Conservation (phyloP, 2,888 invertebrate species). For the Geotrupes spiniger region DNA sequence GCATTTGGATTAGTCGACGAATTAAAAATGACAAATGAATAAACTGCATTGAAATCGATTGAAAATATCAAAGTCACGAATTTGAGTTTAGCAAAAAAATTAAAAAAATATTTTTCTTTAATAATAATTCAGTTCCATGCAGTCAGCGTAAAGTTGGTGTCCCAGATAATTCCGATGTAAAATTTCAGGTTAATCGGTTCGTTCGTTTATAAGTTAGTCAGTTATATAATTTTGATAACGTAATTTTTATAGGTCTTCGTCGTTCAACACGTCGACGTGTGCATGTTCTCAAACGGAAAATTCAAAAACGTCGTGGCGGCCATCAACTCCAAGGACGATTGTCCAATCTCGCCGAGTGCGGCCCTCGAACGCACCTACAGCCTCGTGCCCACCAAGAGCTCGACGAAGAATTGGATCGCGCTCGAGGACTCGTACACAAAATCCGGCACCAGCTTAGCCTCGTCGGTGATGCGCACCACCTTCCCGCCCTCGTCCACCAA, state of each 20-base stretch:
- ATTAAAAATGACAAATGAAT: no score
- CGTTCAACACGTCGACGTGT: conserved; percentile 88
- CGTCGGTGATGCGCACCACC: conserved; percentile 48
- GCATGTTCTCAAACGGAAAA: conserved; percentile 93
- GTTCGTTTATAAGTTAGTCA: background rate
- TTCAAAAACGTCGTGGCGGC: conserved; percentile 88
- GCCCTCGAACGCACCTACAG: conserved; percentile 65
- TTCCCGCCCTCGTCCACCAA: conserved; percentile 44
- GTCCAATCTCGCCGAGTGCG: conserved; percentile 66
- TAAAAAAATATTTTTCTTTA: no score
- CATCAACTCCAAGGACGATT: conserved; percentile 59
- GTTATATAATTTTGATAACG: background rate
- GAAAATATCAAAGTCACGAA: no score
- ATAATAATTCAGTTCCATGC: no score
- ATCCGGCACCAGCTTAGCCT: conserved; percentile 58
- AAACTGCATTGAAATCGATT: no score
- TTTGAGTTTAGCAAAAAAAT: no score
- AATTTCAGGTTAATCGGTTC: background rate
- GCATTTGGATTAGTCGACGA: no score
- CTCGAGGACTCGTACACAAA: conserved; percentile 81
- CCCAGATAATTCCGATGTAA: background rate
- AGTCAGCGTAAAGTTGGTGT: background rate
- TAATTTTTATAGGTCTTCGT: conserved; percentile 65
- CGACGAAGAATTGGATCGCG: conserved; percentile 89
- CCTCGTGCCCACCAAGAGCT: conserved; percentile 70